Conservation (phyloP, 2,113 vertebrate species). For the Anthoscopus minutus region DNA sequence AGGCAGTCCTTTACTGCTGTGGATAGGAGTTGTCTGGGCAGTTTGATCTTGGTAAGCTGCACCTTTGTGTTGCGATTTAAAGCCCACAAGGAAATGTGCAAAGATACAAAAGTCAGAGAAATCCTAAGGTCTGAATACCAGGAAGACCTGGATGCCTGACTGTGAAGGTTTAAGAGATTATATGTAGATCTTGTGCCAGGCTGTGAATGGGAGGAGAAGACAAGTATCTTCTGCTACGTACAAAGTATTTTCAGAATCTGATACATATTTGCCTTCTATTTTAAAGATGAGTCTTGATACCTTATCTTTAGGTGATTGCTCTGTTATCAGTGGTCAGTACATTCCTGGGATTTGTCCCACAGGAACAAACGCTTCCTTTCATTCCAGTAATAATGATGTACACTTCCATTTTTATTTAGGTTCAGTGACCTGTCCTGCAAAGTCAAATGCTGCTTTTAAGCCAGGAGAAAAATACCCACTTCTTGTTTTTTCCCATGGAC, state of each 20-base stretch:
- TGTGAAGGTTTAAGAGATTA: neutral
- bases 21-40: neutral
- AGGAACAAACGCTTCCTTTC: neutral
- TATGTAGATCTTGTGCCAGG: neutral
- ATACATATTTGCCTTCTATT: neutral
- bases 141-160: neutral
- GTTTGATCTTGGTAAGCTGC: neutral
- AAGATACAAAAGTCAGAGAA: neutral
- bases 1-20: neutral
- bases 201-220: neutral
- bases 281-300: neutral
- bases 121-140: neutral
- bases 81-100: neutral
- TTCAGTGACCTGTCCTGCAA: constrained; percentile 82
- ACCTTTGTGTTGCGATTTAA: neutral
- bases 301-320: neutral
- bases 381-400: neutral
- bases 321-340: neutral
- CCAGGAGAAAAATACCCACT: constrained; percentile 84
- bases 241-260: neutral
- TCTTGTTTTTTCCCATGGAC: constrained; percentile 91
- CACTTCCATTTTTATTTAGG: constrained; percentile 64
- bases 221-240: neutral
- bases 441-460: constrained; percentile 82
- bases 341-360: neutral